Percentiles rank a stretch among this genome's conserved stretches.
Conservation (phyloP, 2,797 vertebrate species). For the Myotis daubentonii region DNA sequence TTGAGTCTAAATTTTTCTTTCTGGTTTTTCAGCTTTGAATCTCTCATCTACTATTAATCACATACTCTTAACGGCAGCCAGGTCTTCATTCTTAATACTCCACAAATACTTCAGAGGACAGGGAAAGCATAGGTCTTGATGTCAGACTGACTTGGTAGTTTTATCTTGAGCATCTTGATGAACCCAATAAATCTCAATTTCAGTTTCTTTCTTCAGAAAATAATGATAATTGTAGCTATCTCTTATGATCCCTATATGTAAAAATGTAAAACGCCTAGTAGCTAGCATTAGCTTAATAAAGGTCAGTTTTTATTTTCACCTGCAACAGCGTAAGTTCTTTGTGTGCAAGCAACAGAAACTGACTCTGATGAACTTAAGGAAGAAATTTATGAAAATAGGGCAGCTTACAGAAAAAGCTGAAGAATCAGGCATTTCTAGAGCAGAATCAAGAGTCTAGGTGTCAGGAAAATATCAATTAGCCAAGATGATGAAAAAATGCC, state of each 20-base stretch:
- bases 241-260: neutral
- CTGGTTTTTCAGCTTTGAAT: neutral
- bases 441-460: neutral
- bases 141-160: neutral
- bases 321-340: neutral
- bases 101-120: neutral
- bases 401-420: neutral
- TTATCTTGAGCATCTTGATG: neutral
- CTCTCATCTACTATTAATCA: neutral
- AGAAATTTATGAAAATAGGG: neutral
- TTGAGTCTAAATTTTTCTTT: neutral
- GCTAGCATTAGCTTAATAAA: neutral
- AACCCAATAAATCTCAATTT: conserved; percentile 34
- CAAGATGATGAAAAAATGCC: neutral
- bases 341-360: neutral
- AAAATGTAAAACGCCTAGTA: neutral
- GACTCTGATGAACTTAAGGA: neutral
- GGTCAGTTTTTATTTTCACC: neutral
- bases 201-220: neutral
- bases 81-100: neutral
- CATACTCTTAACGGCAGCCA: neutral
- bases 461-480: neutral
- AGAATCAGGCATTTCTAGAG: neutral
- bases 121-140: neutral
- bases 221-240: neutral